phyloP scores from a whole-genome alignment of 2,888 invertebrate species.

The Acholoe squamosa region DNA sequence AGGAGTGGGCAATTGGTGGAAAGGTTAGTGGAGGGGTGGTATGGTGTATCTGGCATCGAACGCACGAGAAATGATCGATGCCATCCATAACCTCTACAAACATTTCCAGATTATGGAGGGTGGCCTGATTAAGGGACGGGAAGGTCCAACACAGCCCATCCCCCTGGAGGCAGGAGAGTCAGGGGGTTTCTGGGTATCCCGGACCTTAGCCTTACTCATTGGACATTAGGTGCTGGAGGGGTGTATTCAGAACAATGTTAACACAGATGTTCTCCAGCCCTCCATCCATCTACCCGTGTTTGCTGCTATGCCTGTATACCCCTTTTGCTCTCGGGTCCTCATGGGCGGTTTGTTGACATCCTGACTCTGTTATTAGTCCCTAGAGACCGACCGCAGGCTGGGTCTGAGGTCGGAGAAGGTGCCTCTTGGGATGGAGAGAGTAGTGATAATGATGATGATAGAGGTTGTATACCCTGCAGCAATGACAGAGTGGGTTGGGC shows the following conservation, averaged over 20 bases:
- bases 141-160: no score
- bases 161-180: no score
- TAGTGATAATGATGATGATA: background rate
- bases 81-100: background rate
- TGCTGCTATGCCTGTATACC: background rate
- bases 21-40: background rate
- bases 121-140: background rate
- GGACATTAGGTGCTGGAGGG: no score
- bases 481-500: background rate
- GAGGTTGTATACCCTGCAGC: no score
- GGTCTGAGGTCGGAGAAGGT: background rate
- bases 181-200: no score
- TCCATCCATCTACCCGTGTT: background rate
- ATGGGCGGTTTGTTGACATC: constrained; percentile 15
- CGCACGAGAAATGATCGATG: background rate
- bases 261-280: background rate
- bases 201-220: no score
- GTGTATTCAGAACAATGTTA: no score
- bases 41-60: background rate
- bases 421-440: background rate
- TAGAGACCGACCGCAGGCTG: background rate
- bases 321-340: background rate
- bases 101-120: background rate
- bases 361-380: constrained; percentile 39
- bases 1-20: background rate